These are phyloP conservation scores for Drosophila nr. perissopoda DNA, from an alignment of 2,888 invertebrate species.

Conservation along the genomic window DNA sequence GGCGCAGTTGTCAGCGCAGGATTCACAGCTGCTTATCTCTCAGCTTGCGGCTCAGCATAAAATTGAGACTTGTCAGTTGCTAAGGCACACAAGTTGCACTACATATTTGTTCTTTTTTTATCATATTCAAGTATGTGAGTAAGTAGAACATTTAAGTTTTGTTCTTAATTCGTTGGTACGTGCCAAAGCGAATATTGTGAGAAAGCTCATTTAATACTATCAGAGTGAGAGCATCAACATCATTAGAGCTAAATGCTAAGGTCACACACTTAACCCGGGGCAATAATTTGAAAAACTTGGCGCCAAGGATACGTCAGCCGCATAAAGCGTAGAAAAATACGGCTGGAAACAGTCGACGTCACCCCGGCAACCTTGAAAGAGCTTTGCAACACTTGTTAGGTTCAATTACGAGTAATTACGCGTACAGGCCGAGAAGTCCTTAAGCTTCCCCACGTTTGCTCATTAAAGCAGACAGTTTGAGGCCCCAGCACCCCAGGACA, in stretches of 20 bases:
- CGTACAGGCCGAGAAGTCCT: constrained; percentile 35
- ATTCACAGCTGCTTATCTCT: constrained; percentile 41
- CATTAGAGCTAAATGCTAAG: constrained; percentile 52
- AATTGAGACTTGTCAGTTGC: constrained; percentile 24
- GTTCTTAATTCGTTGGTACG: constrained; percentile 39
- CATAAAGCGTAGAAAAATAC: constrained; percentile 21
- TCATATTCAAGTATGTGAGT: constrained; percentile 15
- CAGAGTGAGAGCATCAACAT: constrained; percentile 23
- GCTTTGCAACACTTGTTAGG: constrained; percentile 46
- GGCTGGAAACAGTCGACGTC: constrained; percentile 13
- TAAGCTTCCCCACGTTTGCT: constrained; percentile 36
- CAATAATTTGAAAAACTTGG: constrained; percentile 59
- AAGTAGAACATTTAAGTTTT: constrained; percentile 13
- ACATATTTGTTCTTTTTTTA: constrained; percentile 1
- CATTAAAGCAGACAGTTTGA: constrained; percentile 40
- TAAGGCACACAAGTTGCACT: constrained; percentile 39
- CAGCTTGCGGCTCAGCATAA: constrained; percentile 34
- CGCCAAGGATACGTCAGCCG: constrained; percentile 48
- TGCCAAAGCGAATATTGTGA: constrained; percentile 43
- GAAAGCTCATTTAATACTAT: constrained; percentile 13
- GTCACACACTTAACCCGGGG: constrained; percentile 52
- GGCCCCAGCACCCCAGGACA: not conserved
- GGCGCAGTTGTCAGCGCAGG: constrained; percentile 49
- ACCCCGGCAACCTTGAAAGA: constrained; percentile 25
- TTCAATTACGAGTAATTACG: constrained; percentile 56